Evolutionary conservation across 2,113 vertebrate species (phyloP).

Genomic region (Empidonax traillii): DNA sequence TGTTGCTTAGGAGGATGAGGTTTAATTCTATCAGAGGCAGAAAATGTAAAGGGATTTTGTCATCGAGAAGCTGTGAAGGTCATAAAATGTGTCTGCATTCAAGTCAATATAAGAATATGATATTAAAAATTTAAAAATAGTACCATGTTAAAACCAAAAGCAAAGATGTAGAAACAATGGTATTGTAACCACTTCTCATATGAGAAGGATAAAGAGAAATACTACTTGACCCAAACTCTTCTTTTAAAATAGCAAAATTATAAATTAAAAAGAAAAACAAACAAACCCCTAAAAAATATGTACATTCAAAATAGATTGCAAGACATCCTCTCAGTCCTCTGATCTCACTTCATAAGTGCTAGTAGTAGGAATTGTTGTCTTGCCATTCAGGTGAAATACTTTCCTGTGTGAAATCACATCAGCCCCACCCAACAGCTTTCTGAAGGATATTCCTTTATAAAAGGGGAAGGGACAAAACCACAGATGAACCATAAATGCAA

Average conservation of each 20-base stretch:
- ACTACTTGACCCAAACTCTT: background rate
- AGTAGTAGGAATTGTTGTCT: background rate
- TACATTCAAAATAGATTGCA: background rate
- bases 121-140: background rate
- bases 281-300: rapidly evolving
- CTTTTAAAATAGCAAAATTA: background rate
- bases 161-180: background rate
- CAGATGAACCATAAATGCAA: background rate
- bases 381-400: background rate
- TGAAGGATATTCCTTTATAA: background rate
- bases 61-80: background rate
- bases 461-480: background rate
- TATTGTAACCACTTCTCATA: background rate
- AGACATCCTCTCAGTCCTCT: background rate
- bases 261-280: background rate
- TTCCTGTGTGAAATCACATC: background rate
- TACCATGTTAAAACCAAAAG: background rate
- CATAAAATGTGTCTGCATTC: background rate
- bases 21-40: background rate
- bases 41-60: background rate
- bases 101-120: background rate
- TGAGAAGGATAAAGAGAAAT: background rate
- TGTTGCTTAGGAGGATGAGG: background rate
- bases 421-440: background rate
- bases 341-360: background rate